These are phyloP conservation scores for Rhynchotus rufescens DNA, from an alignment of 2,797 vertebrate genomes.

Conservation along the genomic window DNA sequence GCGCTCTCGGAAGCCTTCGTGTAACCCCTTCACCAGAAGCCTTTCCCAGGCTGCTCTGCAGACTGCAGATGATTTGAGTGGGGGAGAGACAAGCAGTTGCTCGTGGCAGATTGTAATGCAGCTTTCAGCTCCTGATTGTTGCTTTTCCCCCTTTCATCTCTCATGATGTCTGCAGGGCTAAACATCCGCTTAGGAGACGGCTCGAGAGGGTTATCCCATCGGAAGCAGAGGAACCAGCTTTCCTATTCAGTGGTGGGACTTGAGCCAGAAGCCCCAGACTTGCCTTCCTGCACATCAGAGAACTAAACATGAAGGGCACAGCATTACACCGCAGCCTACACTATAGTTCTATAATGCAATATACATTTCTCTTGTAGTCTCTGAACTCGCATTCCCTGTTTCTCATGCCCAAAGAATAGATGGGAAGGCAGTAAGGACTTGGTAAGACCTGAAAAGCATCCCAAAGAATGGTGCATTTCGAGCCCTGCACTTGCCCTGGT, in stretches of 20 bases:
- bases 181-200: background rate
- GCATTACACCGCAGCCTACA: fast-evolving
- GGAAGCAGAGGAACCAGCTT: background rate
- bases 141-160: background rate
- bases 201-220: background rate
- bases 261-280: background rate
- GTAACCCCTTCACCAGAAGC: background rate
- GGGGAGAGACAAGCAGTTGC: background rate
- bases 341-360: background rate
- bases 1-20: background rate
- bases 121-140: background rate
- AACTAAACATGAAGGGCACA: background rate
- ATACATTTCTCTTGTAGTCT: background rate
- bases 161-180: background rate
- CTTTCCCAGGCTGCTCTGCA: background rate
- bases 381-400: background rate
- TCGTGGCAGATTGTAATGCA: background rate
- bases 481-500: background rate
- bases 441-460: background rate
- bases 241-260: background rate
- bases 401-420: background rate
- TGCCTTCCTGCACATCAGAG: background rate
- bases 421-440: background rate
- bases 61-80: background rate
- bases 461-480: background rate